Base-by-base conservation (phyloP, 2,797 vertebrate genomes). In the Sciaenops ocellatus region DNA sequence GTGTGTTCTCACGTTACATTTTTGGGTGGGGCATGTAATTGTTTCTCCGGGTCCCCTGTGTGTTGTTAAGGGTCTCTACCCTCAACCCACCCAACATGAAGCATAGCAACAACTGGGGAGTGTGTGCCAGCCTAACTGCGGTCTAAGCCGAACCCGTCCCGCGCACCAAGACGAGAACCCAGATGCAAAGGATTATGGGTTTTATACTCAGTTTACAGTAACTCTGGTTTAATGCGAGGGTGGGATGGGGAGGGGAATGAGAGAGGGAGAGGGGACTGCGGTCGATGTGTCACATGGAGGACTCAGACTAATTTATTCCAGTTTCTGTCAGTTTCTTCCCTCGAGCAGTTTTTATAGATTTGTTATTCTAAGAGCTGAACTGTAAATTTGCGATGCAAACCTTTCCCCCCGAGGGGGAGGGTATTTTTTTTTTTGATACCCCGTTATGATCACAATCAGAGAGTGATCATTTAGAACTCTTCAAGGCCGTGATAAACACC, bases 181-280 rank as follows among this genome's bases (percentile, higher is more conserved):
- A 95, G 86, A 94, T 94, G 94, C 91, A 90, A 88, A 59, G 88
- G 84, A 94, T 95, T 92, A 94, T 91, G 87, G 87, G 80, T 89
- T 91, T 90, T 90, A 82, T 91, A 87, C 82, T 76, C 87, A 87
- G 79, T 93, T 93, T 94, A 93, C 92, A 69, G 93, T 92, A 93
- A 94, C 86, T 88, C 70, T 77, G 83, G 85, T 92, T 94, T 86
- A 91, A 83, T 86, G 68, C 10, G 81, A 75, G 88, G 87, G 88
- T 88, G 86, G 88, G 86, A 76, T 83, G 50, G 59, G 72, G 69
- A 66, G 73, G 79, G 65, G 64, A 65, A 56, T 52, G 30, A 24
- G 63, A 60, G 59, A 57, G 76, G 85, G 70, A 61, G 63, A 24
- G 80, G 80, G 86, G 84, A 41, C 71, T 90, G 87, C 0, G 91